phyloP scores from a whole-genome alignment of 2,888 invertebrate genomes.

The Sicus ferrugineus region DNA sequence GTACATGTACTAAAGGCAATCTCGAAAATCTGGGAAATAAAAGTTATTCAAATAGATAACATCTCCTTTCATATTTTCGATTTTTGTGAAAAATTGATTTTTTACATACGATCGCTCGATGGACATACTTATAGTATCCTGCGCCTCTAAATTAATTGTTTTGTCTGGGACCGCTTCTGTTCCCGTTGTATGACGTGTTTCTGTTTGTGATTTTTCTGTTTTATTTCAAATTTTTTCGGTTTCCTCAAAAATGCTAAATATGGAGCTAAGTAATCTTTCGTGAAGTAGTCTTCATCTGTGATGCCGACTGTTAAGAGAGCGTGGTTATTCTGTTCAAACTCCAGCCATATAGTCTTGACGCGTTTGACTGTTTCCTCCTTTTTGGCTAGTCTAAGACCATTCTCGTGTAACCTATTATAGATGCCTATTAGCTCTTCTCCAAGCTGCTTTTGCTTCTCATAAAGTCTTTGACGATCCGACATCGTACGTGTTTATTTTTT shows the following conservation, averaged over 20 bases:
- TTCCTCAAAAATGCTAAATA: background rate
- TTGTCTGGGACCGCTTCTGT: no score
- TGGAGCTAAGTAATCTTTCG: background rate
- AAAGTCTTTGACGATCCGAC: no score
- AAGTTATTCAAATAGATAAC: no score
- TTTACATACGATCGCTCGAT: background rate
- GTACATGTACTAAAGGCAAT: no score
- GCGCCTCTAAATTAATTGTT: no score
- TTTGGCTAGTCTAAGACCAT: background rate
- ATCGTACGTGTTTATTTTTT: no score
- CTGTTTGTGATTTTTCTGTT: no score
- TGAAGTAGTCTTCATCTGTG: constrained; percentile 1
- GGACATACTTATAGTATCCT: background rate
- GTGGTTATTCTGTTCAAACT: background rate
- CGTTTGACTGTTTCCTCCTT: background rate
- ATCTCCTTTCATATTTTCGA: background rate
- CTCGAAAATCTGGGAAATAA: no score
- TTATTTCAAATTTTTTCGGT: background rate
- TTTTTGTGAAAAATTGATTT: background rate
- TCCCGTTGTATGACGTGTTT: no score
- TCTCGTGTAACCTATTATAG: background rate
- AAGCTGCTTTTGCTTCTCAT: no score
- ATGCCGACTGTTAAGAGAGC: background rate
- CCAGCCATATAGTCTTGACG: background rate
- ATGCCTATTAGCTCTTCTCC: background rate